Conservation (phyloP, 2,113 vertebrate genomes). For the Nothoprocta pentlandii region DNA sequence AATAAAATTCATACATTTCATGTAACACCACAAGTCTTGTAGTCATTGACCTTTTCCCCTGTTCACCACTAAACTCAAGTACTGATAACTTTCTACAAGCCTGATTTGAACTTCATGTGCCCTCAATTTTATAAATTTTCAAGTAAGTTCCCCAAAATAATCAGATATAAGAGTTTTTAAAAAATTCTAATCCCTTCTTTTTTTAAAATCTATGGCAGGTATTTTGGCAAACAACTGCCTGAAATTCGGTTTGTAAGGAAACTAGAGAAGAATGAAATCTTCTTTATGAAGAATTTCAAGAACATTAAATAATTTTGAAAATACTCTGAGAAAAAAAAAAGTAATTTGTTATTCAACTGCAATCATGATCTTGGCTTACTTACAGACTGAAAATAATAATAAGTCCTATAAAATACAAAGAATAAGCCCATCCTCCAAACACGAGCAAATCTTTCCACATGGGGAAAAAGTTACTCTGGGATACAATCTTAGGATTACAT, state of each 20-base stretch:
- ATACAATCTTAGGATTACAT: background rate
- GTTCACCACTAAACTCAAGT: background rate
- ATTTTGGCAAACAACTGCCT: fast-evolving
- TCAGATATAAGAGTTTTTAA: background rate
- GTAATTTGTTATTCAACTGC: background rate
- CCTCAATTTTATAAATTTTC: background rate
- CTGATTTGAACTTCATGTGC: background rate
- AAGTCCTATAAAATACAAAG: background rate
- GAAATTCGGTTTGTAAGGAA: background rate
- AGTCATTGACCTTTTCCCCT: background rate
- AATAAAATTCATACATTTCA: conserved; percentile 50
- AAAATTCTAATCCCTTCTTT: background rate
- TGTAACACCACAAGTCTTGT: background rate
- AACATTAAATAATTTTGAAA: background rate
- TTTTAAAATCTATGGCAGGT: background rate
- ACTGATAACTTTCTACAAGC: background rate
- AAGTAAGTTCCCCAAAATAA: background rate
- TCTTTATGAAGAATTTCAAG: background rate
- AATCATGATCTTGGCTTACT: background rate
- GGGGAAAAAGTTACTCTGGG: background rate
- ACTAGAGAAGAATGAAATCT: no score
- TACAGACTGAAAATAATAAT: background rate
- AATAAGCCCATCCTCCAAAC: background rate
- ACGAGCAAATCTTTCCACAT: background rate
- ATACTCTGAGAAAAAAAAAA: background rate